Base-by-base conservation (phyloP, 2,888 invertebrate species). In the Trichacis sp. region DNA sequence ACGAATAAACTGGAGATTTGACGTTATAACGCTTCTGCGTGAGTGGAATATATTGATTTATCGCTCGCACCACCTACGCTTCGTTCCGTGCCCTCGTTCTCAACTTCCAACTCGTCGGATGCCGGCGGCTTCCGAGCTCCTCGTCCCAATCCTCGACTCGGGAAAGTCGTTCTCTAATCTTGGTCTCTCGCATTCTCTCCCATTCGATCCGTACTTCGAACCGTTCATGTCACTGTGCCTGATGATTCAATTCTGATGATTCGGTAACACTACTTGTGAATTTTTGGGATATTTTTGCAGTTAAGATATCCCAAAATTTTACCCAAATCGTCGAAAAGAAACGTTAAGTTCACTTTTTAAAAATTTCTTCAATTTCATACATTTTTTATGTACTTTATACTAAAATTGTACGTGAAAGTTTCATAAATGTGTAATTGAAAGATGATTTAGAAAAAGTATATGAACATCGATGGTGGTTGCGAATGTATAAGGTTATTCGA, bases 31-130 rank as follows among this genome's bases (percentile, higher is more conserved):
- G 72, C 71, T 72, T 75, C 71, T 76, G 77, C 77, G 76, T 77
- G 77, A 78, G 77, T 73, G 66, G 77, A 77, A 79, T 80, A 78
- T 79, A 81, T 80, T 77, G 80, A 79, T 81, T 79, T 78, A 77
- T 77, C 73, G 67, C 67, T 48, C 56, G 64, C 58, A 57, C 67
- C 51, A 50, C 47, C 64, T 65, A 51, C 63, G 53, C 52, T 46
- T 38, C 46, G 49, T 40, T 29, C 46, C 43, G 56, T 62, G 45
- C 40, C 42, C 54, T 49, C 15, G 14, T 40, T 43, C 30, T 12
- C 54, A 15, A 45, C 42, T 40, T 40, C 17, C 19, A 19, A 17
- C 4, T 59, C 70, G 42, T 42, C 36, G 15, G 43, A 42, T 12
- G 12, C 36, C 18, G 45, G 12, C 19, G 15, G 49, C 30, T 47